A percentile compares a stretch with the other conserved stretches of the same genome.
These are phyloP conservation scores for Lasioglossum villosulum DNA, from an alignment of 2,888 invertebrate species.

Conservation along the genomic window DNA sequence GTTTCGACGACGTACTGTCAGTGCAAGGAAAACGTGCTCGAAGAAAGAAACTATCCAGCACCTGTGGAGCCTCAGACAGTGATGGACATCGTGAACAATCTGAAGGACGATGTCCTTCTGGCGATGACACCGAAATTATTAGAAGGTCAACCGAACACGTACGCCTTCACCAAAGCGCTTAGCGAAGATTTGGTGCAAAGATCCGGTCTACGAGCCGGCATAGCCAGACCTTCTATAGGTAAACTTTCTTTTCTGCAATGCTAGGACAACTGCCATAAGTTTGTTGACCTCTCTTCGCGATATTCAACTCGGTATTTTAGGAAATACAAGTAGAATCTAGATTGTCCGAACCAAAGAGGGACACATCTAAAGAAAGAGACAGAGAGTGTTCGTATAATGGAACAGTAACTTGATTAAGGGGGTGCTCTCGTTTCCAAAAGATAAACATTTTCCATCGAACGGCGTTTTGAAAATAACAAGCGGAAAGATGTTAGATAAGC, in stretches of 20 bases:
- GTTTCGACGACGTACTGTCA: constrained; percentile 97
- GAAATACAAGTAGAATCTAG: too few species aligned
- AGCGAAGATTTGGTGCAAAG: constrained; percentile 93
- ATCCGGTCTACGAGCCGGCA: constrained; percentile 91
- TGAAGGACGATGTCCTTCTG: constrained; percentile 88
- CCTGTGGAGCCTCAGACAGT: constrained; percentile 87
- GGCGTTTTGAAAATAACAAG: too few species aligned
- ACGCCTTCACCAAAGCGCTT: constrained; percentile 97
- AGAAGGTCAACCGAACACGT: constrained; percentile 96
- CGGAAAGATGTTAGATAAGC: too few species aligned
- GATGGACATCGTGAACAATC: constrained; percentile 88
- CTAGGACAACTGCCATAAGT: not conserved
- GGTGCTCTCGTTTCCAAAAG: too few species aligned
- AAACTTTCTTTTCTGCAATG: constrained; percentile 54
- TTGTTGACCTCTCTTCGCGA: not conserved
- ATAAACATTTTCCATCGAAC: too few species aligned
- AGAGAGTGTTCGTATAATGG: too few species aligned
- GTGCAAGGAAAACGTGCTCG: constrained; percentile 91
- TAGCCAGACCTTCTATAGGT: constrained; percentile 97
- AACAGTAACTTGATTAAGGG: too few species aligned
- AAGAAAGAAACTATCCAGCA: constrained; percentile 92
- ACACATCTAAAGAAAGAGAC: too few species aligned
- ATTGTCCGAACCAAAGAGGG: too few species aligned
- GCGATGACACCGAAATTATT: constrained; percentile 89
- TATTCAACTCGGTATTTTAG: not conserved